A percentile compares a stretch with the other conserved stretches of the same genome.
Conservation (phyloP, 2,888 invertebrate species). For the Andrena chrysosceles region DNA sequence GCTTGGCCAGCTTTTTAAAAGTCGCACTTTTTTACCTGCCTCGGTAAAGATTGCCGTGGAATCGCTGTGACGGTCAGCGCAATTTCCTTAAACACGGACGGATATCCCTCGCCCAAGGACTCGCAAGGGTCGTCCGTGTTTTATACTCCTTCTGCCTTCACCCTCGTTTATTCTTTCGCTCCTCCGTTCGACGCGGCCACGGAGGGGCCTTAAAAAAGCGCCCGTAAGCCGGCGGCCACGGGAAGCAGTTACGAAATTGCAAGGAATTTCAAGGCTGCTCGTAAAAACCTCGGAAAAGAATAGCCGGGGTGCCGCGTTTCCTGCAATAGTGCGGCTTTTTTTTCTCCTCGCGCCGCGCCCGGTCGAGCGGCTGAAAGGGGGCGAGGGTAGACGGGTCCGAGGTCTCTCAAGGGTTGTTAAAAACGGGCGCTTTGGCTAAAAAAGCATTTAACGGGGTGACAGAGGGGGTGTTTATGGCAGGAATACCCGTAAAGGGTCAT, state of each 20-base stretch:
- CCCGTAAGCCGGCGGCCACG: constrained; percentile 69
- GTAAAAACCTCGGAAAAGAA: constrained; percentile 76
- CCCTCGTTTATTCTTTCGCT: not conserved
- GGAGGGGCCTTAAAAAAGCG: constrained; percentile 70
- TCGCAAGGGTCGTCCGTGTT: constrained; percentile 60
- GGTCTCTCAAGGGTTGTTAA: constrained; percentile 83
- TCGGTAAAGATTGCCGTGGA: constrained; percentile 16
- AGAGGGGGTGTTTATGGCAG: constrained; percentile 74
- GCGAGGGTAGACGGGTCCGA: constrained; percentile 51
- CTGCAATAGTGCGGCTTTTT: constrained; percentile 83
- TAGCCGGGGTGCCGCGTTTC: constrained; percentile 77
- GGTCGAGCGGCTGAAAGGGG: constrained; percentile 47
- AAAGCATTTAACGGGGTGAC: constrained; percentile 82
- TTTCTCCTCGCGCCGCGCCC: constrained; percentile 59
- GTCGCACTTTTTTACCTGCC: constrained; percentile 59
- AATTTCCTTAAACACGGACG: constrained; percentile 46
- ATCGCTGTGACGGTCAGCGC: constrained; percentile 44
- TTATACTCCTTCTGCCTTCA: constrained; percentile 34
- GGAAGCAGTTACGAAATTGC: constrained; percentile 77
- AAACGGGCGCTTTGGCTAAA: constrained; percentile 75
- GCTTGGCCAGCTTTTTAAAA: constrained; percentile 9
- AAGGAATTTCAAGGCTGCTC: constrained; percentile 80
- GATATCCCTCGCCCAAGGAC: constrained; percentile 70
- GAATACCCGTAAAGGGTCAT: constrained; percentile 68
- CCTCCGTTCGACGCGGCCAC: constrained; percentile 40